These are phyloP conservation scores for Dyspetes luteomarginatus DNA, from an alignment of 2,888 invertebrate genomes.

Conservation along the genomic window DNA sequence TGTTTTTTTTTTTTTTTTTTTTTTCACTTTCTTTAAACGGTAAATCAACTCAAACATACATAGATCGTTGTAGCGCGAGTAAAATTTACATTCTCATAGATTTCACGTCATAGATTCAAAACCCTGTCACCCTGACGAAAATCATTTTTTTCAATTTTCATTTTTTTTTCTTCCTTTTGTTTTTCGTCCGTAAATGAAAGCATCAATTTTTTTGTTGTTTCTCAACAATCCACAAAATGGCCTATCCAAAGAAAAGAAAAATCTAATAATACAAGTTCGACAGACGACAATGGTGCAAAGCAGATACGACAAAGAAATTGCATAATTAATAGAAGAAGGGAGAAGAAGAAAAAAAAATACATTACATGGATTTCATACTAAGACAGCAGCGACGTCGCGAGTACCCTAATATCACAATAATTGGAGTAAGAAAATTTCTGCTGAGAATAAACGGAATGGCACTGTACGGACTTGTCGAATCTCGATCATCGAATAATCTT, in stretches of 20 bases:
- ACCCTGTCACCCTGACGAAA: slow-evolving; percentile 68
- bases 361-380: slow-evolving; percentile 66
- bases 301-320: slow-evolving; percentile 61
- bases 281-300: slow-evolving; percentile 47
- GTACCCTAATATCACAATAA: slow-evolving; percentile 82
- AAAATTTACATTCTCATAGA: slow-evolving; percentile 75
- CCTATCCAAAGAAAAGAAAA: slow-evolving; percentile 29
- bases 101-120: slow-evolving; percentile 80
- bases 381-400: slow-evolving; percentile 73
- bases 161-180: slow-evolving; percentile 1
- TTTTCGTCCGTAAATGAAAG: slow-evolving; percentile 47
- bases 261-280: slow-evolving; percentile 57
- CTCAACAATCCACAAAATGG: slow-evolving; percentile 53
- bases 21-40: slow-evolving; percentile 56
- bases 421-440: slow-evolving; percentile 77
- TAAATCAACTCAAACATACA: slow-evolving; percentile 66
- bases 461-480: slow-evolving; percentile 77
- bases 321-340: slow-evolving; percentile 71
- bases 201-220: slow-evolving; percentile 27
- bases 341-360: slow-evolving; percentile 66
- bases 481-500: slow-evolving; percentile 55
- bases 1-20: slow-evolving; percentile 51
- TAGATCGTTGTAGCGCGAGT: slow-evolving; percentile 74
- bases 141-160: not conserved
- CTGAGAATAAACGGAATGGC: slow-evolving; percentile 79